Evolutionary conservation across 2,888 invertebrate genomes (phyloP), one percentile per base, ranked within the genome.

Genomic region (Drosophila lacicola): DNA sequence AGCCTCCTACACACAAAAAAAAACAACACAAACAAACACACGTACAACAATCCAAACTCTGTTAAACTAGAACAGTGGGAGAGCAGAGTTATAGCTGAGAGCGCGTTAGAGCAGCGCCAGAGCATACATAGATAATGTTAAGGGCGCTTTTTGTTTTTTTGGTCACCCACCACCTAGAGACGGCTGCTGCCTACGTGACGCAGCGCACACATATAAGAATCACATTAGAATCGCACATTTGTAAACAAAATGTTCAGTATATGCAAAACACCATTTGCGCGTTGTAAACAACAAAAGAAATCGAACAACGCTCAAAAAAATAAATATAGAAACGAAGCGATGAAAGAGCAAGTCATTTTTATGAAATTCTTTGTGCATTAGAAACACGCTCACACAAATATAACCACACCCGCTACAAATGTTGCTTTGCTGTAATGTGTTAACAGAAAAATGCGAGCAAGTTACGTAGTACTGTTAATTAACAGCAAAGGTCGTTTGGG

Each of bases 111-210:
- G 51, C 17, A n/a, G 54, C 37, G 14, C 42, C 55, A 65, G 69
- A 66, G 68, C 66, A 56, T 66, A 78, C 66, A 56, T 66, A 78
- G 63, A 56, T 14, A 68, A 74, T 74, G 63, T 78, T 76, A 74
- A 70, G 78, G 79, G 77, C 68, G 74, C 58, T 61, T 61, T 68
- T 33, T 47, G 44, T 51, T 51, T 33, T 45, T 17, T 41, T 37
- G 55, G 33, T 39, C 25, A 51, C 50, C 44, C 44, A 62, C 36
- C 45, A 56, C 33, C 45, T 42, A 21, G 41, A 53, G 29, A 41
- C 14, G 21, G 4, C n/a, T 36, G 50, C 37, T 78, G 84, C 80
- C 82, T 84, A 84, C 84, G 84, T 84, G 84, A 60, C 78, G 63
- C 55, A 55, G 60, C 33, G 70, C 88, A 80, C 88, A 76, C 61